Percentiles rank a stretch among this genome's conserved stretches.
Conservation (phyloP, 2,888 invertebrate genomes). For the Stenodera caucasica region DNA sequence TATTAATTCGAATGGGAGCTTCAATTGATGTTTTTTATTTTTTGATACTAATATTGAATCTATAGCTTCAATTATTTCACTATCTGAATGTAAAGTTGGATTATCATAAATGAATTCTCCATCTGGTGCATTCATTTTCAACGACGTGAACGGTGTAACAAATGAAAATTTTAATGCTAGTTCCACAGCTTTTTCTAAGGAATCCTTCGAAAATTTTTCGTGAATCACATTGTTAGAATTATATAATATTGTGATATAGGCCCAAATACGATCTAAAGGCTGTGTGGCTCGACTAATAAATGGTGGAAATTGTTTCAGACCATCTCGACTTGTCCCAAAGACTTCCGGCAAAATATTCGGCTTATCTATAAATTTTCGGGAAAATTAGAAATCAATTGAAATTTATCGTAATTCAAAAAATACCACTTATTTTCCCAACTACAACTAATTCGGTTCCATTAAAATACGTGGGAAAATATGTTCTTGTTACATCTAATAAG, state of each 20-base stretch:
- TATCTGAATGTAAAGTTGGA: no score
- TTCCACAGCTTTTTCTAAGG: constrained; percentile 59
- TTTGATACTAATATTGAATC: no score
- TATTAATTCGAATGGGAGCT: no score
- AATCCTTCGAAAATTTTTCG: neutral
- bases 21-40: no score
- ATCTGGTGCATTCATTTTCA: constrained; percentile 69
- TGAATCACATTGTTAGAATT: constrained; percentile 54
- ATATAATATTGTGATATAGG: constrained; percentile 65
- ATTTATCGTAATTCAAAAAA: no score
- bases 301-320: neutral
- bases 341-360: neutral
- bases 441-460: no score
- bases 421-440: no score
- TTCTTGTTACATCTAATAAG: no score
- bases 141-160: constrained; percentile 70
- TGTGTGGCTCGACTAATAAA: constrained; percentile 36
- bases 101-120: constrained; percentile 21
- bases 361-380: neutral
- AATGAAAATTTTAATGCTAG: constrained; percentile 62
- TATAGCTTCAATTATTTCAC: no score
- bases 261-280: constrained; percentile 58
- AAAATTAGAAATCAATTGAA: neutral
- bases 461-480: no score
- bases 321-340: neutral